Evolutionary conservation across 1,140 invertebrate species (phyloP).

Genomic region (Globodera rostochiensis): DNA sequence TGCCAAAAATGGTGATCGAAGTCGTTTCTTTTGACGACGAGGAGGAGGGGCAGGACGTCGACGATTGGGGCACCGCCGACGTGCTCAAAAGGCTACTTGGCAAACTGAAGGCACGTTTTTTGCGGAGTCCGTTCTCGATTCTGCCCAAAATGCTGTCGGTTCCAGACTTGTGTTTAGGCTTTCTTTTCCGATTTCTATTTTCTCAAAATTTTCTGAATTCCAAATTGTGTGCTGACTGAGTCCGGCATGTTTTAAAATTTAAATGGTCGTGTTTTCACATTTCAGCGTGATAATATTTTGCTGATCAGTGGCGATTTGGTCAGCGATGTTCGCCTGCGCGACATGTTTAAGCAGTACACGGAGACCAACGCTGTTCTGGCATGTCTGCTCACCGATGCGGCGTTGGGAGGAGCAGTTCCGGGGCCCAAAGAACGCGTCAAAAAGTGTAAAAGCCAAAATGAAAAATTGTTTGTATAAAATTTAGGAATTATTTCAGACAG

Average conservation of each 20-base stretch:
- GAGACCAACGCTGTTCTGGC: slow-evolving; percentile 40
- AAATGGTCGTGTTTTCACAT: too few relatives aligned
- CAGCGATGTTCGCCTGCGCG: slow-evolving; percentile 41
- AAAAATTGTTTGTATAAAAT: background rate
- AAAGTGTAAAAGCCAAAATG: slow-evolving; percentile 30
- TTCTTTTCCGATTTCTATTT: too few relatives aligned
- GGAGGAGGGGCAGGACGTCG: slow-evolving; percentile 32
- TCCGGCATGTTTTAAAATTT: too few relatives aligned
- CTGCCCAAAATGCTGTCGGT: too few relatives aligned
- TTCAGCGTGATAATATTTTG: slow-evolving; percentile 48
- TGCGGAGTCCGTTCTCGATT: too few relatives aligned
- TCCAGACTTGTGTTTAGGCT: too few relatives aligned
- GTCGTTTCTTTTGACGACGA: slow-evolving; percentile 23
- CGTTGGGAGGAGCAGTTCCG: slow-evolving; percentile 35
- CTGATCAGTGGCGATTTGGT: slow-evolving; percentile 49
- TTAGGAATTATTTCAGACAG: slow-evolving; percentile 37
- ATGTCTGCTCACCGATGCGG: slow-evolving; percentile 44
- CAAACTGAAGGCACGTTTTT: slow-evolving; percentile 29
- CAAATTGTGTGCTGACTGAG: too few relatives aligned
- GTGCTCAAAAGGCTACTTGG: slow-evolving; percentile 38
- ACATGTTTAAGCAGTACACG: slow-evolving; percentile 46
- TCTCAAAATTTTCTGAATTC: too few relatives aligned
- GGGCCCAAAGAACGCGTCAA: slow-evolving; percentile 40
- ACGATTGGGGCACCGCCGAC: slow-evolving; percentile 53
- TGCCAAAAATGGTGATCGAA: slow-evolving; percentile 42